Conservation (phyloP, 2,113 vertebrate genomes). For the Regulus satrapa region DNA sequence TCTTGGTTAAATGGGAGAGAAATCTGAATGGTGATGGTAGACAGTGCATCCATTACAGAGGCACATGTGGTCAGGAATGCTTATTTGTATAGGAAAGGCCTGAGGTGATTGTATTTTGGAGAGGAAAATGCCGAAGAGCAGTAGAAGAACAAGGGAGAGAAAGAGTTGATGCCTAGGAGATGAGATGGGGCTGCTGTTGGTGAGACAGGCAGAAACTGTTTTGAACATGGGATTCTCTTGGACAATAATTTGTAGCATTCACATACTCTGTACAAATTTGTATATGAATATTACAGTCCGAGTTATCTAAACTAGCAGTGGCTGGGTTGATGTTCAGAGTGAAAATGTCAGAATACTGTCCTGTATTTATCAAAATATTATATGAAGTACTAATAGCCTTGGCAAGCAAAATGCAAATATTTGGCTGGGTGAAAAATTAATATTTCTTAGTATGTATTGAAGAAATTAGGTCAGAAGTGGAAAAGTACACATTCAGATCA, state of each 20-base stretch:
- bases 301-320: neutral
- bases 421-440: neutral
- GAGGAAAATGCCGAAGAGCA: neutral
- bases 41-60: neutral
- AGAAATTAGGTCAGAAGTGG: neutral
- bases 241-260: neutral
- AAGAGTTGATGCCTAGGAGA: neutral
- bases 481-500: neutral
- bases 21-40: neutral
- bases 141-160: neutral
- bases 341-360: neutral
- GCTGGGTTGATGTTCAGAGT: neutral
- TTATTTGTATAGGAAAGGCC: neutral
- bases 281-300: neutral
- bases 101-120: neutral
- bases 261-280: neutral
- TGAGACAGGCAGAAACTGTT: neutral
- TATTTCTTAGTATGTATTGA: neutral
- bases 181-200: neutral
- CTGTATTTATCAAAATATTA: neutral
- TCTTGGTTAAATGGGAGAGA: neutral
- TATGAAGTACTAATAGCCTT: neutral
- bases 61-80: neutral
- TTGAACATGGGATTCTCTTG: neutral
- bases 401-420: neutral